Base-by-base conservation (phyloP, 2,888 invertebrate genomes). In the Drosophila pegasa region DNA sequence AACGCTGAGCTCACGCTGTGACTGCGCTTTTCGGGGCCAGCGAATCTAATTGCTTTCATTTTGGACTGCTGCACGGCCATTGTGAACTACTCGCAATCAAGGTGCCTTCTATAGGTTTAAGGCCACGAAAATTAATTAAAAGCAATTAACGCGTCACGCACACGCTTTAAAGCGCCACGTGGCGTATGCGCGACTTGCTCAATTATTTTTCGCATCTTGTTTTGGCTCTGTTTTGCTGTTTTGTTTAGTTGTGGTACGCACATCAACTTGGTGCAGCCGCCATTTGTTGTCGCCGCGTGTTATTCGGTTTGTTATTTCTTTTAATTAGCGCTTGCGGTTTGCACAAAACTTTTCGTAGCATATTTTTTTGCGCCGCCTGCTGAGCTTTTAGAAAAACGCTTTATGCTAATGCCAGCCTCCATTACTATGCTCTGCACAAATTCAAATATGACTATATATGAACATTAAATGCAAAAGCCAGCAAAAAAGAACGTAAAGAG, bases 71-170 rank as follows among this genome's bases (percentile, higher is more conserved):
- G 51, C 29, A 12, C 31, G 2, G 22, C 18, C 48, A 66, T 61
- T 64, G 50, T 50, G 43, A 25, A 45, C 41, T 56, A 29, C 45
- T 54, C 63, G 62, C 51, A 61, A 52, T 58, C 69, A 64, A 61
- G 59, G 67, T 31, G 41, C 10, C 12, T 18, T 43, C 20, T 57
- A 62, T 65, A 70, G 70, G 74, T 77, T 76, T 75, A 74, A 81
- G 85, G 87, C 70, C 79, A 64, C 63, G 41, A 63, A 82, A 85
- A 79, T 81, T 85, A 87, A 87, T 85, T 81, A 81, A 85, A 74
- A 63, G 85, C 73, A 78, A 85, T 87, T 81, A 74, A 58, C 74
- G 70, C 70, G 70, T 74, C 70, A 71, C 70, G 82, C 79, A 80
- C 74, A 71, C 63, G 69, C 43, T 16, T 63, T 29, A 20, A 48